Evolutionary conservation across 2,113 vertebrate species (phyloP), one percentile per base, ranked within the genome.

Genomic region (Abramis brama): DNA sequence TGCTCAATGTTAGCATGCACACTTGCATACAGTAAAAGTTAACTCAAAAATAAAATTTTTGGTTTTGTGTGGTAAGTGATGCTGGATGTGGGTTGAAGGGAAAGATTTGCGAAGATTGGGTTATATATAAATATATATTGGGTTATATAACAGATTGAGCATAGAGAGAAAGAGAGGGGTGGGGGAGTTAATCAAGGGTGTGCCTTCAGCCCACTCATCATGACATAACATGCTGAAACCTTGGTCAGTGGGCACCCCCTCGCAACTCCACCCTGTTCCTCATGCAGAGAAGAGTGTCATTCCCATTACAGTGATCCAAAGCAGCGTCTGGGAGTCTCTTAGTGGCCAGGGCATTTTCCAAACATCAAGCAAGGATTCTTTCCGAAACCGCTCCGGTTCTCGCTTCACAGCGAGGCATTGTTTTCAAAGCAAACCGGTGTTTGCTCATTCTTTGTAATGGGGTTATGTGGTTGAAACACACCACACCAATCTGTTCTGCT

Each of bases 151-250:
- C 89, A 62, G 15, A 79, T 10, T 71, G 68, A 74, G 59, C 45
- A 36, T 45, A 64, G 83, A 80, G 47, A 87, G 27, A 79, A 25
- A 68, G 50, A 78, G 80, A 86, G 87, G 45, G 85, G 73, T 39
- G 33, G 30, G 30, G 15, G 45, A 36, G 80, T 82, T 82, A 52
- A 52, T 82, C n/a, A 86, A 87, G 92, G 92, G 91, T 89, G 90
- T 91, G 91, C 86, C 93, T 90, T 19, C 45, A 87, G 79, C 87
- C 86, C 81, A 88, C 86, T 88, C 83, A 77, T 85, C 23, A 86
- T 93, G 92, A 93, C 91, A 91, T 91, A 91, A 94, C 45, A 82
- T 91, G 83, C 81, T 86, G 52, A 91, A 90, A 93, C 90, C 91
- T 89, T 86, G 39, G 91, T 86, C 33, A 80, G 86, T 6, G n/a